Evolutionary conservation across 1,140 invertebrate genomes (phyloP), one percentile per base, ranked within the genome.

Genomic region (Vanessa tameamea): DNA sequence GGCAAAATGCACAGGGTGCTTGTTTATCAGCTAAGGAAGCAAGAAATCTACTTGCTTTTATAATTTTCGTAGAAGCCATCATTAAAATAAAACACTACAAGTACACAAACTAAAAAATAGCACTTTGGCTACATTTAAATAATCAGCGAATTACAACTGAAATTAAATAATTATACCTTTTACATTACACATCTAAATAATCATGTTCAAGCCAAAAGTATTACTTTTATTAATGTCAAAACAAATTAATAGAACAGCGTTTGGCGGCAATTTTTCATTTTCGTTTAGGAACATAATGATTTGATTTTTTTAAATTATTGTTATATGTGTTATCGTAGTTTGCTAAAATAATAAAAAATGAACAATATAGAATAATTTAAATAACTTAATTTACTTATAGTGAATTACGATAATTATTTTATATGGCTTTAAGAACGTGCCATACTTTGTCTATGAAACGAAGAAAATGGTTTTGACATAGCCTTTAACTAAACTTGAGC

Each of bases 1-100:
- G 59, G 71, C 91, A 92, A 80, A 92, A 91, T 11, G 74, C 82
- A 82, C 91, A 92, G 47, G 85, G 82, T 13, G 59, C 73, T 55
- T 64, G 81, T 59, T 87, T 81, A 66, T 73, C 78, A 48, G 82
- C 87, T 61, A 91, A 43, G 73, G 83, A 83, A 14, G 90, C 90
- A 43, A 84, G 61, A 66, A 77, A 73, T 70, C 74, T 78, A 69
- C 48, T 68, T 82, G 80, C 84, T 47, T 51, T 65, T 47, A 59
- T 26, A 0, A 12, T 43, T 65, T 50, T 66, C n/a, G n/a, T 61
- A 1, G 11, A 57, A 23, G 69, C 64, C 74, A 72, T 75, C 13
- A 14, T 72, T 48, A 12, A 20, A 66, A 48, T 8, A 26, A 64
- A 23, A 31, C 26, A 59, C 55, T 64, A 37, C 20, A 61, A 63